These are phyloP conservation scores for Oxyruncus cristatus DNA, from an alignment of 2,113 vertebrate species.

Conservation along the genomic window DNA sequence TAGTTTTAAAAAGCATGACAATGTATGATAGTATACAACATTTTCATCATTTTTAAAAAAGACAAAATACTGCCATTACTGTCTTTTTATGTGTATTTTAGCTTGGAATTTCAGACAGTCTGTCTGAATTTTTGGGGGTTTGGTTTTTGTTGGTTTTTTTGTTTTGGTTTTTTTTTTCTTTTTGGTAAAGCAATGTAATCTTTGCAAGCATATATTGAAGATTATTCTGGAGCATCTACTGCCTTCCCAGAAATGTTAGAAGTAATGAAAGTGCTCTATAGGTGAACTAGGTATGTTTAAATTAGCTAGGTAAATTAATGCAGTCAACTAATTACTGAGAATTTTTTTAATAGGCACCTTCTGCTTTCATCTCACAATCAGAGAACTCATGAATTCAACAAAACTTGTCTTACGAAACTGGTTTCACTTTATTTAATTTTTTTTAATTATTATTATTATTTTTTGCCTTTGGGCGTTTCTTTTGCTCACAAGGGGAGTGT, in stretches of 20 bases:
- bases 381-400: conserved; percentile 57
- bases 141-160: not conserved
- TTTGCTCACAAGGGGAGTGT: conserved; percentile 46
- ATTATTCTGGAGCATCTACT: conserved; percentile 78
- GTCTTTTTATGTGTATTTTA: conserved; percentile 75
- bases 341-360: conserved; percentile 49
- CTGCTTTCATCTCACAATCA: conserved; percentile 74
- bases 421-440: not conserved
- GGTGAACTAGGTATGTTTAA: conserved; percentile 73
- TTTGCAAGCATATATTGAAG: conserved; percentile 76
- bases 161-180: not conserved
- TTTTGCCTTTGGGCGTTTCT: conserved; percentile 58
- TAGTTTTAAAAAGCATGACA: conserved; percentile 82
- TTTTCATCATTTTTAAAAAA: conserved; percentile 76
- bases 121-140: not conserved
- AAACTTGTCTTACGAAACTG: conserved; percentile 58
- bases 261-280: conserved; percentile 73
- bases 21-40: conserved; percentile 81
- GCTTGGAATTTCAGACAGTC: conserved; percentile 70
- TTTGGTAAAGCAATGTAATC: conserved; percentile 69
- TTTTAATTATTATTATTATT: not conserved
- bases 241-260: conserved; percentile 77
- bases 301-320: conserved; percentile 66
- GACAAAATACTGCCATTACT: conserved; percentile 73
- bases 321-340: conserved; percentile 63